Evolutionary conservation across 2,797 vertebrate species (phyloP).

Genomic region (Hyperoplus immaculatus): DNA sequence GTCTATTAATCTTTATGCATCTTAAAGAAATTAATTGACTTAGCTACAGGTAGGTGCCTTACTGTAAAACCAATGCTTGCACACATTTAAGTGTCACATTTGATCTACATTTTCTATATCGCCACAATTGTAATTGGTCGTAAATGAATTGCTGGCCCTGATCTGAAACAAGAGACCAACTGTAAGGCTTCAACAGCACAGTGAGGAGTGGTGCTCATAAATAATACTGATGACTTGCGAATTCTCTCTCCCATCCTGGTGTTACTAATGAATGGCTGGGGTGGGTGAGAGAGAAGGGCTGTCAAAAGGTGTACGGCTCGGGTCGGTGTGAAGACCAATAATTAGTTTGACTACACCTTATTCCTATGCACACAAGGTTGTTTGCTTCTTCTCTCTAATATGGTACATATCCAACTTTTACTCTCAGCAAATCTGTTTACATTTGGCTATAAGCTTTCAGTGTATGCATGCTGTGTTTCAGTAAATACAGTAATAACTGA

Average conservation of each 20-base stretch:
- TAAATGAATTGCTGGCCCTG: conserved; percentile 11
- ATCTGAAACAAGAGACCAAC: conserved; percentile 31
- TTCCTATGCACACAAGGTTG: not conserved
- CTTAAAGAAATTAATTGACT: not conserved
- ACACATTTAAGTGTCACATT: not conserved
- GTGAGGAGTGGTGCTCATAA: conserved; percentile 33
- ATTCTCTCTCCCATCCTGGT: conserved; percentile 23
- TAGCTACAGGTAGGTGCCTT: not conserved
- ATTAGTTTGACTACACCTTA: conserved; percentile 12
- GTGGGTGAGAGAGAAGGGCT: conserved; percentile 31
- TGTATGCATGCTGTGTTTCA: not conserved
- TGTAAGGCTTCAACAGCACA: conserved; percentile 31
- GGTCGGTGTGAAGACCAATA: conserved; percentile 3
- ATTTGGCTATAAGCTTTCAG: conserved; percentile 16
- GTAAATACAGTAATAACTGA: conserved; percentile 7
- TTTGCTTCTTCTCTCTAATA: not conserved
- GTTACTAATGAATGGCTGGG: conserved; percentile 44
- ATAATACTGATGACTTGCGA: conserved; percentile 51
- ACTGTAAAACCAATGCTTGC: not conserved
- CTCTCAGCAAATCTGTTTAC: not conserved
- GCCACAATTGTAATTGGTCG: not conserved
- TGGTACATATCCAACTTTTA: conserved; percentile 1
- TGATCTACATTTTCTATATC: not conserved
- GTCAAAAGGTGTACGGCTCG: conserved; percentile 38
- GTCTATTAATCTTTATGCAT: not conserved